Evolutionary conservation across 2,888 invertebrate species (phyloP), one percentile per base, ranked within the genome.

Genomic region (Euzophera pinguis): DNA sequence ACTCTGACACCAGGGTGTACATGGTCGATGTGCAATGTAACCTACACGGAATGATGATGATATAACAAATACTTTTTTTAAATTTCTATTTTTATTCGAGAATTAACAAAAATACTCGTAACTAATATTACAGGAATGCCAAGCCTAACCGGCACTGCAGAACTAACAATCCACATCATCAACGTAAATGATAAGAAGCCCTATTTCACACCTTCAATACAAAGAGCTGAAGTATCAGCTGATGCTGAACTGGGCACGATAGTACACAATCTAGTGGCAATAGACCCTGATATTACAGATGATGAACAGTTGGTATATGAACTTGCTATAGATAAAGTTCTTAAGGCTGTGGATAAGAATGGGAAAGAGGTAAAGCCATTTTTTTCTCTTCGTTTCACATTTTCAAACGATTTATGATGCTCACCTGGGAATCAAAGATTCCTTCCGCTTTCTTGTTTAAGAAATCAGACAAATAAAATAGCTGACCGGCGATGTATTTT

Each of bases 141-240:
- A 1, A 93, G 94, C 62, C 83, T 95, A 47, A 95, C 95, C 0
- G 97, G 97, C 7, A 96, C 96, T 0, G 93, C 96, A 0, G 95
- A 94, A 0, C 82, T 98, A 0, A 94, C 94, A 35, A 93, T 98
- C 5, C 93, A 93, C 65, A 93, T 98, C 2, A 91, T 94, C 29
- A 97, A 98, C 75, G 95, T 94, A 49, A 98, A 98, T 77, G 96
- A 98, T 73, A 97, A 97, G 76, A 91, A 93, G 55, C 98, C 98
- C 0, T 93, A 93, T 75, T 97, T 98, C 76, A 92, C 92, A 1
- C 97, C 97, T 0, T 77, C 92, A 34, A 94, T 94, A 7, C 97
- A 97, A 73, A 91, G 95, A 57, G 94, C 95, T 0, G 95, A 96
- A 84, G 92, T 95, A 0, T 93, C 96, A 3, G 97, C 96, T 64